Percentiles rank a stretch among this genome's conserved stretches.
Conservation (phyloP, 2,888 invertebrate species). For the Therioaphis trifolii region DNA sequence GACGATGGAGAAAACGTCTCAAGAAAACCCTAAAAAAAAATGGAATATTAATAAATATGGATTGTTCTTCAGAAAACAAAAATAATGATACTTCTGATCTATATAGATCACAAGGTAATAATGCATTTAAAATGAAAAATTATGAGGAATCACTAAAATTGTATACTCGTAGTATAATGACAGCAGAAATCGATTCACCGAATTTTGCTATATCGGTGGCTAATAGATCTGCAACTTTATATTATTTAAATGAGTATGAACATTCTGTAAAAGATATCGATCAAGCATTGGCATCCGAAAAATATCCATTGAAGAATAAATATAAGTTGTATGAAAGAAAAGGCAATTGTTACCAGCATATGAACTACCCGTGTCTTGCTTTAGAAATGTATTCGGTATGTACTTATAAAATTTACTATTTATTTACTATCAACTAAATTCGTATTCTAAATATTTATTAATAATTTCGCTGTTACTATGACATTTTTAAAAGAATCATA, state of each 20-base stretch:
- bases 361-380: conserved; percentile 66
- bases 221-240: conserved; percentile 77
- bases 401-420: too few species aligned
- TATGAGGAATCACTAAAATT: conserved; percentile 72
- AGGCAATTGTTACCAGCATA: conserved; percentile 65
- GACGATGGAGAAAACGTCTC: conserved; percentile 20
- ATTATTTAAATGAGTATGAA: conserved; percentile 73
- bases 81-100: conserved; percentile 60
- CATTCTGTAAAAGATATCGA: conserved; percentile 77
- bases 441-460: too few species aligned
- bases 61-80: neutral
- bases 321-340: conserved; percentile 77
- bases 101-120: conserved; percentile 70
- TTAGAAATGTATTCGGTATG: conserved; percentile 58
- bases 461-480: too few species aligned
- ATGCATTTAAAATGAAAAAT: conserved; percentile 72
- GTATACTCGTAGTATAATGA: conserved; percentile 75
- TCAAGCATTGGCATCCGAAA: conserved; percentile 72
- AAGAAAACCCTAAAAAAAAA: neutral
- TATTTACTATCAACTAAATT: too few species aligned
- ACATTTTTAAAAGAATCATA: too few species aligned
- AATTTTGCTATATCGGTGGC: conserved; percentile 76
- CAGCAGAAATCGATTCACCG: conserved; percentile 72
- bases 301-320: conserved; percentile 74
- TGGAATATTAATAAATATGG: neutral